Conservation (phyloP, 1,140 invertebrate genomes). For the Sesamia nonagrioides region DNA sequence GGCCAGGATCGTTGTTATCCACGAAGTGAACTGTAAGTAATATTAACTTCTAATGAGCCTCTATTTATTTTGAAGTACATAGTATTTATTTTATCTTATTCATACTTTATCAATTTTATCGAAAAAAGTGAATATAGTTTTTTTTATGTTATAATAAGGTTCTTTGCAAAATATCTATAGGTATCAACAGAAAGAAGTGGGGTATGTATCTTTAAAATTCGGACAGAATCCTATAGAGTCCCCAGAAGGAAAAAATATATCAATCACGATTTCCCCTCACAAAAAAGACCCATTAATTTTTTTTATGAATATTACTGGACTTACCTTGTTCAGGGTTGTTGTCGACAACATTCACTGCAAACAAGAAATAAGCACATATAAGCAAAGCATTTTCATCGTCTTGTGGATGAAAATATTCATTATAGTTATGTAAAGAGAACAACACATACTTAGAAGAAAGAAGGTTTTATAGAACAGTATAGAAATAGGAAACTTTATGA, state of each 20-base stretch:
- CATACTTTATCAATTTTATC: no score
- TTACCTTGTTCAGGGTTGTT: background rate
- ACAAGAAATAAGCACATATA: background rate
- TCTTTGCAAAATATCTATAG: no score
- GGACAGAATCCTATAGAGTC: no score
- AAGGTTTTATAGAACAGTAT: background rate
- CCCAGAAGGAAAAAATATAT: no score
- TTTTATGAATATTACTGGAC: background rate
- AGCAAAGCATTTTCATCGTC: conserved; percentile 3
- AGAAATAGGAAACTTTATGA: background rate
- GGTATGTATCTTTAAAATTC: no score
- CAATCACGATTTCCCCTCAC: no score
- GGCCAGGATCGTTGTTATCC: conserved; percentile 47
- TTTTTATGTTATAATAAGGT: no score
- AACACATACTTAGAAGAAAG: no score
- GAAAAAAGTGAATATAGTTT: no score
- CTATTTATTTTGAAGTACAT: background rate
- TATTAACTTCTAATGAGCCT: background rate
- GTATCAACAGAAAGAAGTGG: no score
- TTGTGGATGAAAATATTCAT: conserved; percentile 2
- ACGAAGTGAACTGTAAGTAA: conserved; percentile 54
- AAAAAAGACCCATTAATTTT: no score
- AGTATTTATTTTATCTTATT: background rate
- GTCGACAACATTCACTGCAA: conserved; percentile 5
- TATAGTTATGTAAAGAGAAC: no score